A percentile compares a stretch with the other conserved stretches of the same genome.
Evolutionary conservation across 2,888 invertebrate genomes (phyloP).

Genomic region (Drosophila fulvimacula): DNA sequence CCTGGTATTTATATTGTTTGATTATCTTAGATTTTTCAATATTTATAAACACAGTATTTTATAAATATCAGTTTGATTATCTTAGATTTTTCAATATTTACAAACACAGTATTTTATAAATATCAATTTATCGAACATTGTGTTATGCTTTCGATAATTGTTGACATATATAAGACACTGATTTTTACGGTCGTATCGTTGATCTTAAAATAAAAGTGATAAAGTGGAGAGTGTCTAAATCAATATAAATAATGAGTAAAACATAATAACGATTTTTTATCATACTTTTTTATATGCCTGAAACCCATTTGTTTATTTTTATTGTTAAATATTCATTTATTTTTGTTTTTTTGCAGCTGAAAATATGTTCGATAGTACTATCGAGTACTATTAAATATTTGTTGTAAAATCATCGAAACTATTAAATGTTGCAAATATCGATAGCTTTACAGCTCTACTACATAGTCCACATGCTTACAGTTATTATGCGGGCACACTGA

Average conservation of each 20-base stretch:
- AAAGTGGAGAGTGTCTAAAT: too few species aligned
- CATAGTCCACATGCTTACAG: neutral
- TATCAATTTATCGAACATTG: neutral
- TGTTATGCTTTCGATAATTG: neutral
- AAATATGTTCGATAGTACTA: too few species aligned
- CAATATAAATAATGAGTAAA: neutral
- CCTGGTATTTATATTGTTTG: neutral
- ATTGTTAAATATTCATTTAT: too few species aligned
- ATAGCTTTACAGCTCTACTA: neutral
- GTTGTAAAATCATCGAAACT: too few species aligned
- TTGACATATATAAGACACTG: neutral
- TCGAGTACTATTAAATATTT: too few species aligned
- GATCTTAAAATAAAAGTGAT: neutral
- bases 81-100: neutral
- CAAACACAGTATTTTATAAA: slow-evolving; percentile 13
- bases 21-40: neutral
- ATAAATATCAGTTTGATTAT: neutral
- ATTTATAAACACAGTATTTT: slow-evolving; percentile 20
- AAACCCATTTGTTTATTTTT: too few species aligned
- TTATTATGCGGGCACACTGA: slow-evolving; percentile 31
- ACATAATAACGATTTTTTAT: neutral
- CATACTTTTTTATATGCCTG: too few species aligned
- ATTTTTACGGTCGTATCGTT: neutral
- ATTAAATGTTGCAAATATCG: too few species aligned
- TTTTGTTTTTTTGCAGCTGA: too few species aligned